Conservation (phyloP, 2,113 vertebrate genomes). For the Laticauda laticaudata region DNA sequence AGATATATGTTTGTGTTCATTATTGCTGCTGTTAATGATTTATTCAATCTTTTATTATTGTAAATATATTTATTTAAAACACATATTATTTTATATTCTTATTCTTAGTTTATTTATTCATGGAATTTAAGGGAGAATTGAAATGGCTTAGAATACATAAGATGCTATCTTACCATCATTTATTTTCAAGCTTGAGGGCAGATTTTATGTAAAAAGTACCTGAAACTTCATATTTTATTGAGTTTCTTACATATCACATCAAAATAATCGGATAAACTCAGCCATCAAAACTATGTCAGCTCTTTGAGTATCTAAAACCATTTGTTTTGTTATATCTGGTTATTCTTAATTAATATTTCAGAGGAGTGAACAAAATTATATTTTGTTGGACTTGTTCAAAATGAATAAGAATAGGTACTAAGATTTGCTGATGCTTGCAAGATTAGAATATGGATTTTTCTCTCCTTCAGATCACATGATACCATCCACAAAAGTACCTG, state of each 20-base stretch:
- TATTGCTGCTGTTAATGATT: background rate
- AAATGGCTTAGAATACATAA: background rate
- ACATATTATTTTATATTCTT: background rate
- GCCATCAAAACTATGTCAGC: background rate
- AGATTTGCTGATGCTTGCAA: background rate
- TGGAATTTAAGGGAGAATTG: background rate
- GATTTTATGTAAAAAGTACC: background rate
- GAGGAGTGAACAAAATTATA: background rate
- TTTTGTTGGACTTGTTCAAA: background rate
- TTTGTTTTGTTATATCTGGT: background rate
- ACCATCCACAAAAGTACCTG: accelerated
- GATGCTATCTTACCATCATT: background rate
- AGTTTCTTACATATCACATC: background rate
- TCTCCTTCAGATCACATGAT: background rate
- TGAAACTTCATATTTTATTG: background rate
- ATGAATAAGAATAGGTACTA: background rate
- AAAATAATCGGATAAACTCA: background rate
- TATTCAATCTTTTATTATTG: background rate
- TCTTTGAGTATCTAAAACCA: background rate
- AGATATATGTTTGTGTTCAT: background rate
- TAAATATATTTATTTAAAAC: background rate
- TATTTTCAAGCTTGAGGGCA: background rate
- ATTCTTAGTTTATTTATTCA: background rate
- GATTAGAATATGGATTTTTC: background rate
- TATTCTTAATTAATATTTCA: conserved; percentile 8